A percentile compares a stretch with the other conserved stretches of the same genome.
Conservation (phyloP, 1,140 invertebrate species). For the Hirudo medicinalis region DNA sequence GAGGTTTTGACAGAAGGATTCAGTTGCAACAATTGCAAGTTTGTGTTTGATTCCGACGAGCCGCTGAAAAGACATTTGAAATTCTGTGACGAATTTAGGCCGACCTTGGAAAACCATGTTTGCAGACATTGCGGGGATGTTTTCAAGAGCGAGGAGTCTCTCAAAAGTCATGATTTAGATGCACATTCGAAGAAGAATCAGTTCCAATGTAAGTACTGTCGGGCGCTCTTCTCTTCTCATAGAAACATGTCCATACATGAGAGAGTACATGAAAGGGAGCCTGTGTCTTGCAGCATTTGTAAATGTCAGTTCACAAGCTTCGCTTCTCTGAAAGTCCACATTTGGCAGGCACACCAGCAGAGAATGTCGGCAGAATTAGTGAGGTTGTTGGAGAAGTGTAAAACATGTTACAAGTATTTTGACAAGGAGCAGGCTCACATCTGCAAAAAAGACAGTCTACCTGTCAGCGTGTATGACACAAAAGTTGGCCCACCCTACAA, state of each 20-base stretch:
- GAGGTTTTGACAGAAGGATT: background rate
- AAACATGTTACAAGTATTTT: slow-evolving; percentile 2
- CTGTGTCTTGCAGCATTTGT: slow-evolving; percentile 5
- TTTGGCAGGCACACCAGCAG: slow-evolving; percentile 14
- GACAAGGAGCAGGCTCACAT: slow-evolving; percentile 4
- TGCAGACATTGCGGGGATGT: slow-evolving; percentile 16
- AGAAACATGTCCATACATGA: slow-evolving; percentile 8
- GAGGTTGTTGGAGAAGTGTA: background rate
- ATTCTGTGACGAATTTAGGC: background rate
- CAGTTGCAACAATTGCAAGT: slow-evolving; percentile 6
- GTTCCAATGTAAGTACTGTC: slow-evolving; percentile 9
- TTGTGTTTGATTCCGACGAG: slow-evolving; percentile 14
- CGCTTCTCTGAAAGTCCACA: slow-evolving; percentile 16
- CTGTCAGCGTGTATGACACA: background rate
- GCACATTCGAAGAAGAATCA: slow-evolving; percentile 1
- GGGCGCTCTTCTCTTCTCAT: slow-evolving; percentile 2
- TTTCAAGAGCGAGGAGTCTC: background rate
- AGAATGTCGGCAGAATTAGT: background rate
- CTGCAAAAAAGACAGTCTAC: background rate
- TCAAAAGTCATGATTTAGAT: background rate
- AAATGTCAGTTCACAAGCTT: slow-evolving; percentile 1
- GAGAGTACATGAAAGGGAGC: slow-evolving; percentile 9
- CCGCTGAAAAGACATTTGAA: slow-evolving; percentile 1
- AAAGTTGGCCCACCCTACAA: background rate
- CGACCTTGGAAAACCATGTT: background rate